Base-by-base conservation (phyloP, 2,113 vertebrate species). In the Stigmatopora argus region DNA sequence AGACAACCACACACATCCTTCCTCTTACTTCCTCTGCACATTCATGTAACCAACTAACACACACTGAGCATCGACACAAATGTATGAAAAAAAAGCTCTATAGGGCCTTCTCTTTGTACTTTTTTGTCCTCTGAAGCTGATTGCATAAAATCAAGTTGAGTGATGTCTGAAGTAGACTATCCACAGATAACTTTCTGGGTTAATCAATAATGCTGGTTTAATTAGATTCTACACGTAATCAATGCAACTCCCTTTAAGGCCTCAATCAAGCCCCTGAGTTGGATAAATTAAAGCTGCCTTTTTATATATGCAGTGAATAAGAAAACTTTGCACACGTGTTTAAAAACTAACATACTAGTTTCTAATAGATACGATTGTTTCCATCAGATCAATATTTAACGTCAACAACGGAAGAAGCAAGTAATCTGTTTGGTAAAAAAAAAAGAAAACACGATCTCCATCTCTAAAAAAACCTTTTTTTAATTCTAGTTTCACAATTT, bases 1-100 rank as follows among this genome's bases (percentile, higher is more conserved):
- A 73, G 57, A 48, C 59, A 67, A 17, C 44, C 58, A 64, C 49
- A 62, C 71, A 44, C 64, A 72, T 68, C 48, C 55, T 65, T 14
- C 48, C 55, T 14, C 13, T 31, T 68, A 57, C 55, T 65, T 14
- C 48, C 61, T 14, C 13, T 31, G 53, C 26, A 15, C 26, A 31
- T 61, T n/a, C 59, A 46, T 61, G 59, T 44, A 41, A 15, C 10
- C 45, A 56, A 23, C 35, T 35, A 56, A 67, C 15, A 64, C 52
- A 69, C 57, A 70, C 15, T 48, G 17, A 60, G 35, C 70, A 62
- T 7, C 6, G 13, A 26, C 53, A 15, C 5, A 56, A 31, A 56
- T 31, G 26, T 31, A 31, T 31, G 26, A 41, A 41, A 41, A 41
- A 41, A 41, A 31, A 18, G 14, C 9, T 67, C 74, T 62, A 11